These are phyloP conservation scores for Coptodon bakossiorum DNA, from an alignment of 2,113 vertebrate genomes.

Conservation along the genomic window DNA sequence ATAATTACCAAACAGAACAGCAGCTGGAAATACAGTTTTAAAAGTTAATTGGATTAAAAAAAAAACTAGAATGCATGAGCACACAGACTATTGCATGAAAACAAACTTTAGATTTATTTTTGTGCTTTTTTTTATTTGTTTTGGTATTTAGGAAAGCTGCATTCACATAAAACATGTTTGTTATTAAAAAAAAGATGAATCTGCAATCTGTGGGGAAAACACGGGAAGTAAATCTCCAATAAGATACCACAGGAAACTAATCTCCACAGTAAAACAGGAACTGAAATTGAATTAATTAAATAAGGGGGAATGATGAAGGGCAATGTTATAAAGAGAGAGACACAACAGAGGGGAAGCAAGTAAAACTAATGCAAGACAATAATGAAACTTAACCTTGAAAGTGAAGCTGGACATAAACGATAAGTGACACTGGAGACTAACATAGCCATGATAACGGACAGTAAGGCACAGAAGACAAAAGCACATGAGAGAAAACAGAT, in stretches of 20 bases:
- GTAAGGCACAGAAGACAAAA: neutral
- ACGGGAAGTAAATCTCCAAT: neutral
- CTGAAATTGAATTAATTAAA: neutral
- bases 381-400: neutral
- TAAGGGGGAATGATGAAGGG: rapidly evolving
- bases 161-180: neutral
- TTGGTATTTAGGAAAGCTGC: rapidly evolving
- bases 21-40: neutral
- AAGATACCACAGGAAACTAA: neutral
- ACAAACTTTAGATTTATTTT: neutral
- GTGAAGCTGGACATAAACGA: neutral
- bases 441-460: neutral
- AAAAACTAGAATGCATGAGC: neutral
- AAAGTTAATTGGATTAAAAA: neutral
- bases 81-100: neutral
- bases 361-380: neutral
- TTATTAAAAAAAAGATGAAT: neutral
- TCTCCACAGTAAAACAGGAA: neutral
- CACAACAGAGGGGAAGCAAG: neutral
- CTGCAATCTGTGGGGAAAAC: neutral
- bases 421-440: neutral
- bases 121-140: neutral
- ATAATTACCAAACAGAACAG: neutral
- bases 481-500: neutral
- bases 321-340: neutral